Evolutionary conservation across 2,888 invertebrate genomes (phyloP), one percentile per base, ranked within the genome.

Genomic region (Biston betularia): DNA sequence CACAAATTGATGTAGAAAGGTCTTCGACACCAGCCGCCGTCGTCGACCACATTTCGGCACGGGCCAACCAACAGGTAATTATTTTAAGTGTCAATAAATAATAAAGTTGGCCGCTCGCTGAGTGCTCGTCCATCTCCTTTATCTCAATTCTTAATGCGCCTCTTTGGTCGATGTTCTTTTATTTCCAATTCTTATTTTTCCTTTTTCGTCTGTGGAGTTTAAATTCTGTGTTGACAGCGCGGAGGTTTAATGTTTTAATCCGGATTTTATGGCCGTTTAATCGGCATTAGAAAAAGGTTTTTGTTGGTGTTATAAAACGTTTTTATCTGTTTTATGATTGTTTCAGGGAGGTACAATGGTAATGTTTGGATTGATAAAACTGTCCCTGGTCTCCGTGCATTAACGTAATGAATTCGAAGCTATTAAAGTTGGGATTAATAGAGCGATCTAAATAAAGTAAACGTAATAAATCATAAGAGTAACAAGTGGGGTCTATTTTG

Each of bases 51-150:
- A 70, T 73, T 86, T 86, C 89, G 93, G 93, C 93, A 93, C 93
- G 93, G 90, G 93, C 92, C 90, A 90, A 88, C 87, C 83, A 78
- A 79, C 80, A 82, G 81, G 87, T 92, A 93, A 92, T 93, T 93
- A 92, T 91, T 92, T 93, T 92, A 92, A 93, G 93, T 93, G 92
- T 93, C 92, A 93, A 93, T 93, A 93, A 93, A 93, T 93, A 93
- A 93, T 93, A 93, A 91, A 92, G 90, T 88, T 83, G 86, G 82
- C 87, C 88, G 89, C 84, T 83, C 86, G 80, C 79, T 93, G 93
- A 93, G 93, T 93, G 93, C 90, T 89, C 92, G 91, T 92, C 91
- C 92, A 88, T 93, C 92, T 93, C 88, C 89, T 88, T 93, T 93
- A 93, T 93, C 93, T 92, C 90, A 87, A 89, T 89, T 90, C 93